Conservation (phyloP, 2,113 vertebrate species). For the Cavia porcellus region DNA sequence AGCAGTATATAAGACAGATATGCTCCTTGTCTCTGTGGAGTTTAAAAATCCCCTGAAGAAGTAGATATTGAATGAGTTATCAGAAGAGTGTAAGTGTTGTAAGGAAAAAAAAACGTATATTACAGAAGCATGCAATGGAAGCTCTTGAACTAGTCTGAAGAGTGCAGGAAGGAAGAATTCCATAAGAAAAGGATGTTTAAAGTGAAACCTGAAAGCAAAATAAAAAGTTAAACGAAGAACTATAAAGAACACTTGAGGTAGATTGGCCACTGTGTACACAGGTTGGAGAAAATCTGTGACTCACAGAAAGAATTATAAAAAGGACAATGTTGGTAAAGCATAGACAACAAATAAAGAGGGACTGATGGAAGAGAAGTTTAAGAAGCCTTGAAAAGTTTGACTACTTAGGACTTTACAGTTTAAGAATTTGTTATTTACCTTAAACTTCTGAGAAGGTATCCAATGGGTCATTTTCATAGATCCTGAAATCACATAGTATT, state of each 20-base stretch:
- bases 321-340: neutral
- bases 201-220: conserved; percentile 1
- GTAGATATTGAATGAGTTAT: neutral
- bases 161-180: neutral
- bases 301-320: neutral
- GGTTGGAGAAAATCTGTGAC: neutral
- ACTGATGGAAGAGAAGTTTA: neutral
- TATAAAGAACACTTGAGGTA: neutral
- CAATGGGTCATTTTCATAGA: neutral
- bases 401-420: neutral
- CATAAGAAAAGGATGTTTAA: neutral
- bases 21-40: neutral
- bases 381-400: neutral
- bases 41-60: neutral
- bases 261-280: neutral
- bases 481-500: neutral
- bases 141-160: neutral
- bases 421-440: conserved; percentile 14
- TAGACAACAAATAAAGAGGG: neutral
- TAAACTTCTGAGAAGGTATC: neutral
- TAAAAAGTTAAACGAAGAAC: neutral
- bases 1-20: neutral
- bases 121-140: neutral
- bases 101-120: conserved; percentile 31
- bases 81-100: neutral